Evolutionary conservation across 2,797 vertebrate species (phyloP).

Genomic region (Hyperoplus immaculatus): DNA sequence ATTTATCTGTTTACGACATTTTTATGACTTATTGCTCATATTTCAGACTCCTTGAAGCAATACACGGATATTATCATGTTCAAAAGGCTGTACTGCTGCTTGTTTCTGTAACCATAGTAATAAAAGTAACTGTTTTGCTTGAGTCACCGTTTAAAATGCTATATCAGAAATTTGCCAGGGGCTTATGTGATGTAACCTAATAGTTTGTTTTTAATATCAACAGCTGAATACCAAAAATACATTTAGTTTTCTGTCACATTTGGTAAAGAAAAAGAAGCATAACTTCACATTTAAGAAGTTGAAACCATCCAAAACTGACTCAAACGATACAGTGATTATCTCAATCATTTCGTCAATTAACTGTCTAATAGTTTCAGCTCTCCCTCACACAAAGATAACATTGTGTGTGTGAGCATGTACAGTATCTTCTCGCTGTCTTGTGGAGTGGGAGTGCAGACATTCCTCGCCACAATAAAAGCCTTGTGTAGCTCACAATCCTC

Average conservation of each 20-base stretch:
- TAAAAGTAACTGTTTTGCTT: background rate
- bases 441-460: slow-evolving; percentile 75
- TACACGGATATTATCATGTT: background rate
- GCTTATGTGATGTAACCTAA: background rate
- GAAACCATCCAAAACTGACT: background rate
- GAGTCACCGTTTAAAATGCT: background rate
- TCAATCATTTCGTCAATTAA: background rate
- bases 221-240: background rate
- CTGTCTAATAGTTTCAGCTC: background rate
- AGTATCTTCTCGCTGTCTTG: slow-evolving; percentile 54
- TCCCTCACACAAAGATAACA: background rate
- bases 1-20: background rate
- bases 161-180: background rate
- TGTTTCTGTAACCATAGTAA: background rate
- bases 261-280: background rate
- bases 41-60: background rate
- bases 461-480: slow-evolving; percentile 79
- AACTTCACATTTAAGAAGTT: background rate
- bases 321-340: background rate
- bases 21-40: slow-evolving; percentile 28
- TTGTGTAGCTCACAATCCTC: slow-evolving; percentile 75
- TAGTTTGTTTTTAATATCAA: background rate
- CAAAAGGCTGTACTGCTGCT: background rate
- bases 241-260: background rate
- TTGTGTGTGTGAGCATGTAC: slow-evolving; percentile 19